Percentiles rank a stretch among this genome's conserved stretches.
These are phyloP conservation scores for Campoletis sonorensis DNA, from an alignment of 1,140 invertebrate species.

Conservation along the genomic window DNA sequence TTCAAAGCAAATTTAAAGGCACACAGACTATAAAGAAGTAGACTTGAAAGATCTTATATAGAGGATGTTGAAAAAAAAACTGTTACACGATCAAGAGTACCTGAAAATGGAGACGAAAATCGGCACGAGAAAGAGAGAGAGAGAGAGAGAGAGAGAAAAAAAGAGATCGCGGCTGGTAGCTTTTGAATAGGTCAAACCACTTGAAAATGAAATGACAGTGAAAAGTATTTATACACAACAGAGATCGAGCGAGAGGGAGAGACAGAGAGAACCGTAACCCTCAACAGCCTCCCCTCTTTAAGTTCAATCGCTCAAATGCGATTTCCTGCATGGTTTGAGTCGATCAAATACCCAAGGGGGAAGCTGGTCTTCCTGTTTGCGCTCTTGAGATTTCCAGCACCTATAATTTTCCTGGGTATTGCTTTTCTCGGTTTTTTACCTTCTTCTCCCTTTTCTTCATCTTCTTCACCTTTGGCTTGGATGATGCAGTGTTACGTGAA, in stretches of 20 bases:
- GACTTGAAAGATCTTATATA: not conserved
- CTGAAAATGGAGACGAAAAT: conserved; percentile 44
- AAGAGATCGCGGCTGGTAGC: conserved; percentile 17
- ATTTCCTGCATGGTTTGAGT: conserved; percentile 66
- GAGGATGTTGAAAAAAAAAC: conserved; percentile 33
- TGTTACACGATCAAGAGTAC: conserved; percentile 35
- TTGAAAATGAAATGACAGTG: conserved; percentile 43
- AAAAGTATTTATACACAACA: conserved; percentile 30
- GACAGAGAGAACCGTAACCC: not conserved
- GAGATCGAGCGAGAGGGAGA: not conserved
- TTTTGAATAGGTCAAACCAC: conserved; percentile 56
- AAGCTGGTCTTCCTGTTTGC: conserved; percentile 59
- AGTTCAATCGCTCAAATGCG: conserved; percentile 48
- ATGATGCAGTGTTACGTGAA: conserved; percentile 29
- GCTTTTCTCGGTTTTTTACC: conserved; percentile 39
- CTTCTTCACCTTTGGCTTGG: conserved; percentile 29
- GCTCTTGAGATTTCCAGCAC: conserved; percentile 55
- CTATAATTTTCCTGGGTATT: conserved; percentile 56
- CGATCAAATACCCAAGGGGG: conserved; percentile 49
- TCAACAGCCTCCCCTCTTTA: not conserved
- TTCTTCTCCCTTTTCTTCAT: not conserved
- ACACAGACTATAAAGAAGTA: not conserved
- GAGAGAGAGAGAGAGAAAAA: no score
- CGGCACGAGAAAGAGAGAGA: conserved; percentile 43
- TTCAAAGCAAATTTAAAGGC: not conserved